Evolutionary conservation across 2,888 invertebrate genomes (phyloP).

Genomic region (Brachypalpus laphriformis): DNA sequence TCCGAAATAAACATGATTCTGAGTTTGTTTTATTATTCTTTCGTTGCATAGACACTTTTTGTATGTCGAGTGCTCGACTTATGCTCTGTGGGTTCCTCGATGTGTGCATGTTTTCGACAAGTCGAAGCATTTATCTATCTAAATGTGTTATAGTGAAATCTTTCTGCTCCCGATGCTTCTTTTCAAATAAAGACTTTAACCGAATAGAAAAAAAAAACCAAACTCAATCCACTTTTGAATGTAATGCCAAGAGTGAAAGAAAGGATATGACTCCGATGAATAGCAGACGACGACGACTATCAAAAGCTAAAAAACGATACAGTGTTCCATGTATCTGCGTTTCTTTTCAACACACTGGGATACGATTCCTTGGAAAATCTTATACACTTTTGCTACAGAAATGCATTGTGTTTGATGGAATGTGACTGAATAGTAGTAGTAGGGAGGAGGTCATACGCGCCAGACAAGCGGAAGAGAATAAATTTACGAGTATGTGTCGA

Average conservation of each 20-base stretch:
- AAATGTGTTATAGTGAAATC: constrained; percentile 51
- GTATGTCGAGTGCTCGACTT: not conserved
- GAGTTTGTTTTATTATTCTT: constrained; percentile 16
- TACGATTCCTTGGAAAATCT: not conserved
- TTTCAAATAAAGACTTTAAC: constrained; percentile 66
- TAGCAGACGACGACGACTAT: constrained; percentile 30
- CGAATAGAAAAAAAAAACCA: constrained; percentile 15
- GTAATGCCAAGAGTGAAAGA: constrained; percentile 63
- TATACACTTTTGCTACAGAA: constrained; percentile 33
- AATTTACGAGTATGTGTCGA: constrained; percentile 62
- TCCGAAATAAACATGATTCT: constrained; percentile 68
- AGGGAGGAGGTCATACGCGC: constrained; percentile 55
- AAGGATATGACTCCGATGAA: constrained; percentile 56
- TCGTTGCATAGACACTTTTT: constrained; percentile 44
- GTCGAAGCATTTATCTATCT: constrained; percentile 64
- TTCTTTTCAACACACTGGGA: constrained; percentile 36
- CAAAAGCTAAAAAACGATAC: constrained; percentile 6
- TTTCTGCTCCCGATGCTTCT: constrained; percentile 35
- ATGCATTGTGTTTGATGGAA: constrained; percentile 56
- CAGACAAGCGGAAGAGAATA: constrained; percentile 64
- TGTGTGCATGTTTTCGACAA: constrained; percentile 36
- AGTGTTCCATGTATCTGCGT: constrained; percentile 11
- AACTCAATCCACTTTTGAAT: constrained; percentile 48
- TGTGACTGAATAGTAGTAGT: constrained; percentile 6
- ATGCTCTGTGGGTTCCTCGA: not conserved